These are phyloP conservation scores for Halcyon badia DNA, from an alignment of 2,797 vertebrate species.

Conservation along the genomic window DNA sequence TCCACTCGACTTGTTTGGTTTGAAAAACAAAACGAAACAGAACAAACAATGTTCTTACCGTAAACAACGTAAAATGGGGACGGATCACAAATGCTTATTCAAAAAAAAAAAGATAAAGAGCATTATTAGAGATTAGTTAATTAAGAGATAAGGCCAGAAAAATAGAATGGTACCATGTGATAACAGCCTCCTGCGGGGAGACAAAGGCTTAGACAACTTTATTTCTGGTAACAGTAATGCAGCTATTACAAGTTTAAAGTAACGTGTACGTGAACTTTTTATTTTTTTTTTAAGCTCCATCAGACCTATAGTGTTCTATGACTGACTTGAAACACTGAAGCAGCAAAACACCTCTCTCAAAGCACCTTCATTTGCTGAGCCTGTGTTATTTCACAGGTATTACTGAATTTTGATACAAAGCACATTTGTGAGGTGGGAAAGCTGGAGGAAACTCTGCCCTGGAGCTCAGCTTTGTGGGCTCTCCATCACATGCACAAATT, in stretches of 20 bases:
- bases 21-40: not conserved
- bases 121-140: conserved; percentile 76
- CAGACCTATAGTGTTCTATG: not conserved
- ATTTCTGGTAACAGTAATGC: conserved; percentile 42
- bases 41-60: not conserved
- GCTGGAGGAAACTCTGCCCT: not conserved
- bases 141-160: conserved; percentile 75
- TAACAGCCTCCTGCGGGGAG: conserved; percentile 42
- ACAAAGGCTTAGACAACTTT: conserved; percentile 38
- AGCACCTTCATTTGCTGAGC: not conserved
- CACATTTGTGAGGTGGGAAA: not conserved
- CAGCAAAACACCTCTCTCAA: not conserved
- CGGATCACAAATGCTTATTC: not conserved
- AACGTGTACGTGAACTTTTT: rapidly evolving
- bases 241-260: not conserved
- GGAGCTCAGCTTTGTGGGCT: not conserved
- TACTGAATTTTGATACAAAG: not conserved
- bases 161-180: conserved; percentile 63
- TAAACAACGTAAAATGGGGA: not conserved
- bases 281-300: not conserved
- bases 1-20: not conserved
- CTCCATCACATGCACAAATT: not conserved
- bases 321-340: not conserved
- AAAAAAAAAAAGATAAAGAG: conserved; percentile 17
- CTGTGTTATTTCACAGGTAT: not conserved